These are phyloP conservation scores for Hoplodrina ambigua DNA, from an alignment of 2,888 invertebrate species.

Conservation along the genomic window DNA sequence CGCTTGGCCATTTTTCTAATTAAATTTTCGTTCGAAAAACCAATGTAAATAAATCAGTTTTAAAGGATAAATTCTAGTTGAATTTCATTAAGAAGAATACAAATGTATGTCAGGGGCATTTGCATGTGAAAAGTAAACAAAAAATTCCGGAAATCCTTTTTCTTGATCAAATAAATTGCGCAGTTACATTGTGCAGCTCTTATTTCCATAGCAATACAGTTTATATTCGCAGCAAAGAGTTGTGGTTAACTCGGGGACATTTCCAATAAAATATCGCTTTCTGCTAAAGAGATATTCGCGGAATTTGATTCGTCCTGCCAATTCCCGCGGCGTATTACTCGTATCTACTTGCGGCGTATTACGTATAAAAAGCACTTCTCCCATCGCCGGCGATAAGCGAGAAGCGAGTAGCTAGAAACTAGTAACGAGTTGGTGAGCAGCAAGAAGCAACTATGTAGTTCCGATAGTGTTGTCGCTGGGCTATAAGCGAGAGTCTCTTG, in stretches of 20 bases:
- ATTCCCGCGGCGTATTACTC: slow-evolving; percentile 15
- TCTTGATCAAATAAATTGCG: background rate
- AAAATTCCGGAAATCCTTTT: no score
- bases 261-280: slow-evolving; percentile 47
- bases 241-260: slow-evolving; percentile 3
- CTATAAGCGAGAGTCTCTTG: no score
- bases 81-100: background rate
- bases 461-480: no score
- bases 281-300: slow-evolving; percentile 31
- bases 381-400: no score
- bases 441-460: no score
- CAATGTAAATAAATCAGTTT: background rate
- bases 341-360: slow-evolving; percentile 9
- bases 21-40: no score
- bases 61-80: background rate
- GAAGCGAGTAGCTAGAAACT: no score
- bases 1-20: no score
- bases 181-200: background rate
- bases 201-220: background rate
- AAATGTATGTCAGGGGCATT: background rate
- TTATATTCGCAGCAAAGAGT: slow-evolving; percentile 4
- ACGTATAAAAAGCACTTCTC: slow-evolving; percentile 13
- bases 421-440: no score
- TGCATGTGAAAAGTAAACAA: background rate
- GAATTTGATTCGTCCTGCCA: slow-evolving; percentile 44